Evolutionary conservation across 2,113 vertebrate genomes (phyloP), one percentile per base, ranked within the genome.

Genomic region (Gnathonemus longibarbis): DNA sequence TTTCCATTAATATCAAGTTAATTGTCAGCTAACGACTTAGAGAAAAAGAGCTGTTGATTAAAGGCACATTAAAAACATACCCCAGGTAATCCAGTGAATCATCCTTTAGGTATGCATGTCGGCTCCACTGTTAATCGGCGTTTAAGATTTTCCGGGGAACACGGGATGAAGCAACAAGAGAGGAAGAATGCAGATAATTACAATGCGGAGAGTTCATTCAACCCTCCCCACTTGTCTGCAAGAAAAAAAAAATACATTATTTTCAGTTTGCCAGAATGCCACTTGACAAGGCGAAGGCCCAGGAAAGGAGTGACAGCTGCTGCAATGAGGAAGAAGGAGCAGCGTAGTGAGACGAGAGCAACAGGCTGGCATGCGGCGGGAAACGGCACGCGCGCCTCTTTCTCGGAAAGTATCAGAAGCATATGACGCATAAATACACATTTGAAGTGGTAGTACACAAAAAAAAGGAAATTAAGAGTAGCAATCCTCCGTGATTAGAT

Each of bases 221-320:
- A 48, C 45, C 50, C 52, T 45, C 89, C 35, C 42, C 89, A 42
- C 66, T 27, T 45, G 35, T 19, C 24, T 48, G 42, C 31, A 31
- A 31, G 31, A 83, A 24, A 84, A 86, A 86, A 48, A 86, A 49
- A 87, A 80, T 80, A 48, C 39, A 90, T 80, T 80, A 88, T 80
- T 80, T 90, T 88, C 62, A 88, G 80, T 88, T 88, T 90, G 58
- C 89, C 89, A 87, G n/a, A 53, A 80, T 42, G 74, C 74, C 74
- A 80, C 74, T 80, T 31, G 2, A 5, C 49, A 8, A 52, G 3
- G 24, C 9, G 19, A 39, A 31, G 89, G 35, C 62, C 5, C 89
- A 21, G 85, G 86, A 45, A 50, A 70, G n/a, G 27, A 46, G 24
- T 24, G 21, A 87, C 9, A 39, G 70, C 15, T 6, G 35, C 70